phyloP scores from a whole-genome alignment of 2,797 vertebrate species.

The Amniataba percoides region DNA sequence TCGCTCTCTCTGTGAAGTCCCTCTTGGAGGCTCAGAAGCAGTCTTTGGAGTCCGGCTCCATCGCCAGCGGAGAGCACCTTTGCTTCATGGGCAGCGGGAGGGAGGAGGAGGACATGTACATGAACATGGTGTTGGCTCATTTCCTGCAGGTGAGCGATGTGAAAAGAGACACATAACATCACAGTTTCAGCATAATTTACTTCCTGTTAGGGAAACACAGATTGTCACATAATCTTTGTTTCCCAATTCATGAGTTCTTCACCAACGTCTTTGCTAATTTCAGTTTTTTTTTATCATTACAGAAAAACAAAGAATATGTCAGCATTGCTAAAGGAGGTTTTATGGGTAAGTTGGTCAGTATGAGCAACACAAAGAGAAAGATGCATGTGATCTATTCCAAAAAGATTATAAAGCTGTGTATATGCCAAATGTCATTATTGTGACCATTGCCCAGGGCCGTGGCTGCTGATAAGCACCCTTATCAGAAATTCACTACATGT shows the following conservation, averaged over 20 bases:
- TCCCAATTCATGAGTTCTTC: neutral
- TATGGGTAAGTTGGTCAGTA: constrained; percentile 90
- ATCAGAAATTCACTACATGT: neutral
- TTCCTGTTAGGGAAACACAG: neutral
- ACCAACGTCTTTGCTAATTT: constrained; percentile 12
- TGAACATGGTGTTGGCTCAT: constrained; percentile 99
- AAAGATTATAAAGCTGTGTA: neutral
- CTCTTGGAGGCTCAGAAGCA: constrained; percentile 98
- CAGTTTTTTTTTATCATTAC: constrained; percentile 70
- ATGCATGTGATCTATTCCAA: neutral
- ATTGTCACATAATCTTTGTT: neutral
- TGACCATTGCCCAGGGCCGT: no score
- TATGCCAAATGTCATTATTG: neutral
- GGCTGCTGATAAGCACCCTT: neutral
- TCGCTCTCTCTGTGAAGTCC: constrained; percentile 97
- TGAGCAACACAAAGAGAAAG: neutral
- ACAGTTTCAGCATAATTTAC: neutral
- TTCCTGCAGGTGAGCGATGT: constrained; percentile 92
- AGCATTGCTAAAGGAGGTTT: constrained; percentile 99
- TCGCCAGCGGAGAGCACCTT: constrained; percentile 96
- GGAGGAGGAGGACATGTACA: constrained; percentile 99
- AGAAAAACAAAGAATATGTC: constrained; percentile 99
- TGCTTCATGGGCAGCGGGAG: constrained; percentile 99
- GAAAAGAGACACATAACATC: neutral
- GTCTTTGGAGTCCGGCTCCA: constrained; percentile 95